phyloP scores from a whole-genome alignment of 2,797 vertebrate genomes.

The Chaetophractus vellerosus region DNA sequence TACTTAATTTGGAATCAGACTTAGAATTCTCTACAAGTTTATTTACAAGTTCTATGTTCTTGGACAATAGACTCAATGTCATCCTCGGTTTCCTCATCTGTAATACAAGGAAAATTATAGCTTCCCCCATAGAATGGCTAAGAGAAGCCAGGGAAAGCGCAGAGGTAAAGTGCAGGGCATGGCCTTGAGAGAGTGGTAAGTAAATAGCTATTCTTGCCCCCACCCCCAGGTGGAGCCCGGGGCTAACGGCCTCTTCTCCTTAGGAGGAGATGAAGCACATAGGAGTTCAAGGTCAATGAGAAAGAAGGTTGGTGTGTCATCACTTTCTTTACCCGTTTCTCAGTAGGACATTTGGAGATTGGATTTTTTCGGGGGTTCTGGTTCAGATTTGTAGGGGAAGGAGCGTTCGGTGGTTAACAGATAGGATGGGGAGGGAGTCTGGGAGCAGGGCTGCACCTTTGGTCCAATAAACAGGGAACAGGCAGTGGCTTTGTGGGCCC shows the following conservation, averaged over 20 bases:
- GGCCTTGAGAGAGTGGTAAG: background rate
- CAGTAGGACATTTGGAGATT: background rate
- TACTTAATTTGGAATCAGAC: constrained; percentile 21
- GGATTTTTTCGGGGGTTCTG: background rate
- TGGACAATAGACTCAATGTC: background rate
- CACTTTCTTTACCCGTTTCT: background rate
- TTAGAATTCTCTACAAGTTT: background rate
- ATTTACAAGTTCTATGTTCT: background rate
- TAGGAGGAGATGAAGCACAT: background rate
- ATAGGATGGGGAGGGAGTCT: background rate
- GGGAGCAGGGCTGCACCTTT: background rate
- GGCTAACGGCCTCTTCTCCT: background rate
- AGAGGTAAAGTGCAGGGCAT: background rate
- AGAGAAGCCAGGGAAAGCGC: background rate
- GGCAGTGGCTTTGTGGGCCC: background rate
- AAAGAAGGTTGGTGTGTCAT: background rate
- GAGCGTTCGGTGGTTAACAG: background rate
- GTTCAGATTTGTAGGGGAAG: background rate
- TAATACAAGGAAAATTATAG: background rate
- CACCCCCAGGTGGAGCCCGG: background rate
- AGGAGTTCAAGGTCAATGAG: background rate
- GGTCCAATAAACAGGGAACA: background rate
- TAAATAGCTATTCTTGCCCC: background rate
- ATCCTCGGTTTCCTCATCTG: background rate
- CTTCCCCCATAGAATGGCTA: background rate